Base-by-base conservation (phyloP, 2,888 invertebrate species). In the Stramonita haemastoma region DNA sequence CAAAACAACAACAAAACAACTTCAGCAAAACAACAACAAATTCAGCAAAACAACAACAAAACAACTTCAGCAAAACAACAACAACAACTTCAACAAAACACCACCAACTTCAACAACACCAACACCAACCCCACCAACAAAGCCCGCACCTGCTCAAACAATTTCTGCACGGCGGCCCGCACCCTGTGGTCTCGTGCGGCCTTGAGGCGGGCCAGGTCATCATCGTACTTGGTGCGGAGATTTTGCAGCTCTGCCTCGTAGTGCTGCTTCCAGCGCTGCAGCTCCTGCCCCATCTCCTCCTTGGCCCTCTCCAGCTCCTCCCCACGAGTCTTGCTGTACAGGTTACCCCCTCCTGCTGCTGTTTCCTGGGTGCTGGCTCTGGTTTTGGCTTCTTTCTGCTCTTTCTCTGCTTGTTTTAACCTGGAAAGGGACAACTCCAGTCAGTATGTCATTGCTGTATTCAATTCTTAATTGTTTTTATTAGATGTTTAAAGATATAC, bases 181-280 rank as follows among this genome's bases (percentile, higher is more conserved):
- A 84, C 66, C 56, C 83, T 88, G 46, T 87, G 77, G 29, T 90
- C 88, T 19, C 84, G 17, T 11, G 88, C 26, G 32, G 85, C 32
- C 57, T 77, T 83, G 77, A 85, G 85, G 19, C 60, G 56, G 22
- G 36, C 22, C 6, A 88, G 73, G n/a, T 88, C 77, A 1, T 79
- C 60, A 36, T 88, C 73, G 6, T 60, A 60, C 73, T 85, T 88
- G 22, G 56, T n/a, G 32, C 87, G 34, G 29, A 70, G 83, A 26
- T 77, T 26, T n/a, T 85, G 36, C 22, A 87, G 34, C 66, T 87
- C 87, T 22, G 29, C 66, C n/a, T 89, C 77, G 85, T 83, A 90
- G 81, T 60, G 83, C 26, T 57, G 19, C 66, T 66, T 60, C 79
- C 60, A 46, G 34, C 66, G 60, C 29, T 32, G 29, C 66, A 70